Base-by-base conservation (phyloP, 2,113 vertebrate species). In the Eudyptes chrysolophus region DNA sequence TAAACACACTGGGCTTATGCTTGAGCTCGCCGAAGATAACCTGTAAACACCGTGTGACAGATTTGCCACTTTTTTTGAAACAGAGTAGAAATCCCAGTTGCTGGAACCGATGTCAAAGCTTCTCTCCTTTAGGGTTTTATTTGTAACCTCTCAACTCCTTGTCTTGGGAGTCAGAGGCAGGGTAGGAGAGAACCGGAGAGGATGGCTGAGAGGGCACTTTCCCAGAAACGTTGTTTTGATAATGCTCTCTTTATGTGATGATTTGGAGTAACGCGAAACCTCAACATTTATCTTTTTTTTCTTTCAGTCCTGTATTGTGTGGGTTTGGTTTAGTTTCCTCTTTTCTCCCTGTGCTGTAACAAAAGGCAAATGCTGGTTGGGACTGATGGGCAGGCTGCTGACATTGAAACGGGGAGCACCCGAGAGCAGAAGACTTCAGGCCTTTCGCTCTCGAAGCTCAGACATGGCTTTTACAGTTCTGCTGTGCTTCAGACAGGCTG, bases 21-120 rank as follows among this genome's bases (percentile, higher is more conserved):
- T 87, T 76, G 95, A 97, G 97, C 66, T 96, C 87, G 16, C 66
- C 2, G 2, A 76, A 52, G 97, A 97, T 97, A 94, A 86, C 82
- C 46, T 36, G 76, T 83, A 90, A 98, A 96, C 92, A 87, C 93
- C 75, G 49, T 71, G 84, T 81, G 97, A 87, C 91, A 74, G 89
- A 83, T 95, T 78, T 96, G 72, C 87, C 87, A 86, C 90, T 84
- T 79, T 60, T 92, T 87, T 91, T 36, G 92, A 94, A 90, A 79
- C 74, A 90, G 34, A 90, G 40, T 66, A 95, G 82, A 96, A 97
- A 97, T 97, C 72, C 94, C 21, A 62, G 5, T 68, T 84, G 83
- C 68, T 90, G 70, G 74, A 94, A 93, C 66, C 10, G 2, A 87
- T 89, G 84, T 91, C 81, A 97, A 54, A 94, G 55, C 81, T 68